Evolutionary conservation across 2,888 invertebrate genomes (phyloP).

Genomic region (Drosophila neonasuta): DNA sequence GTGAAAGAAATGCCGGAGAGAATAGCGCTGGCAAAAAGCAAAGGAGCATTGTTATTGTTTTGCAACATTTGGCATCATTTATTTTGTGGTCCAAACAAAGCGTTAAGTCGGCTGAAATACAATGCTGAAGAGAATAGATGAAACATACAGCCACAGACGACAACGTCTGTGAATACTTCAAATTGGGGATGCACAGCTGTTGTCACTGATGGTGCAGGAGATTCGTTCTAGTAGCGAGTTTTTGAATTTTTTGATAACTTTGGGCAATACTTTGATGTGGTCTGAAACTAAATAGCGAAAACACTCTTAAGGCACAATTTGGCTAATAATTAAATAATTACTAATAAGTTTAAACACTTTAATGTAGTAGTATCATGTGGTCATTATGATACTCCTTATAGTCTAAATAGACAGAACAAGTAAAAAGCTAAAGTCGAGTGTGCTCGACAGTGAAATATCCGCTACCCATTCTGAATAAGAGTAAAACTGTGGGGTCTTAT

Average conservation of each 20-base stretch:
- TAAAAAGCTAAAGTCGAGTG: neutral
- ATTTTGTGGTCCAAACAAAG: conserved; percentile 55
- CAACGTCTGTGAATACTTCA: conserved; percentile 13
- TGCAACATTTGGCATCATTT: conserved; percentile 63
- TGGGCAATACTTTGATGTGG: too few relatives aligned
- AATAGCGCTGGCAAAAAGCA: conserved; percentile 33
- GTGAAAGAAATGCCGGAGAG: conserved; percentile 54
- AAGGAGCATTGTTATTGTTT: conserved; percentile 57
- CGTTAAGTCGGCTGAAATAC: conserved; percentile 47
- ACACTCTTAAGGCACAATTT: too few relatives aligned
- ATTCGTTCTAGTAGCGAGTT: too few relatives aligned
- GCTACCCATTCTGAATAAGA: too few relatives aligned
- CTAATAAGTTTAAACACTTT: too few relatives aligned
- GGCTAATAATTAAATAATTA: too few relatives aligned
- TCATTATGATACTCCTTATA: too few relatives aligned
- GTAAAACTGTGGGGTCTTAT: too few relatives aligned
- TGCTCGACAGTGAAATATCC: too few relatives aligned
- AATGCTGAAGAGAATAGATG: conserved; percentile 16
- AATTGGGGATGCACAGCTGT: conserved; percentile 24
- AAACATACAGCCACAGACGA: conserved; percentile 1
- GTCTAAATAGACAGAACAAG: conserved; percentile 5
- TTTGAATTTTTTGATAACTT: too few relatives aligned
- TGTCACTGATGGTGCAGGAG: conserved; percentile 1
- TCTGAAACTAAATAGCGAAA: too few relatives aligned
- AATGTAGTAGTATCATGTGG: too few relatives aligned